Evolutionary conservation across 1,140 invertebrate genomes (phyloP), one percentile per base, ranked within the genome.

Genomic region (Helicoverpa zea): DNA sequence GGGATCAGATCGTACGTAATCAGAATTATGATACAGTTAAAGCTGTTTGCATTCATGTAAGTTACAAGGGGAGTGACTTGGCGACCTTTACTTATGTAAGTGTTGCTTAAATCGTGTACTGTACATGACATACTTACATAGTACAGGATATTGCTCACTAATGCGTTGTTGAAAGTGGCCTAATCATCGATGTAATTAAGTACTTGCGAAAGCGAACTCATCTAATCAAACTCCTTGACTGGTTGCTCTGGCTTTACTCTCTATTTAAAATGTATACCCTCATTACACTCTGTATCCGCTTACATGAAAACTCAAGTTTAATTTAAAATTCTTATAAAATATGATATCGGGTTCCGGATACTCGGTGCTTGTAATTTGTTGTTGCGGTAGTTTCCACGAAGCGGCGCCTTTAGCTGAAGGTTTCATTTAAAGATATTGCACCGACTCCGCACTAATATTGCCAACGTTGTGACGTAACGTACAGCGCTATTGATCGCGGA

Each of bases 351-450:
- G 12, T 72, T 29, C 68, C 68, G 23, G 23, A 30, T 52, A 30
- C 68, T 72, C 18, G 47, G 49, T 51, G 47, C 12, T 29, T n/a
- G 35, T 72, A 72, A 72, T 72, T 52, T 52, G 47, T 72, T 52
- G 47, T 72, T 72, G 68, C 68, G 49, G 49, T 54, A 52, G 82
- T 87, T 84, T 82, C 70, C 73, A 49, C 73, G 49, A 14, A 63
- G 59, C 70, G 72, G 16, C 68, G 49, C 47, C 49, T 54, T 43
- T 68, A 74, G 78, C 74, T 74, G 66, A 74, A 54, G 70, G 70
- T 81, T 85, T 86, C 84, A 87, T 87, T 87, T 85, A 79, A 77
- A 87, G 84, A 87, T 87, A 87, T 87, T 87, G 83, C 83, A 78
- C 56, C 58, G 54, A 80, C 59, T 49, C 61, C 43, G 5, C 54